A percentile compares a stretch with the other conserved stretches of the same genome.
Evolutionary conservation across 1,140 invertebrate species (phyloP).

Genomic region (Pseudomyrmex pallidus): DNA sequence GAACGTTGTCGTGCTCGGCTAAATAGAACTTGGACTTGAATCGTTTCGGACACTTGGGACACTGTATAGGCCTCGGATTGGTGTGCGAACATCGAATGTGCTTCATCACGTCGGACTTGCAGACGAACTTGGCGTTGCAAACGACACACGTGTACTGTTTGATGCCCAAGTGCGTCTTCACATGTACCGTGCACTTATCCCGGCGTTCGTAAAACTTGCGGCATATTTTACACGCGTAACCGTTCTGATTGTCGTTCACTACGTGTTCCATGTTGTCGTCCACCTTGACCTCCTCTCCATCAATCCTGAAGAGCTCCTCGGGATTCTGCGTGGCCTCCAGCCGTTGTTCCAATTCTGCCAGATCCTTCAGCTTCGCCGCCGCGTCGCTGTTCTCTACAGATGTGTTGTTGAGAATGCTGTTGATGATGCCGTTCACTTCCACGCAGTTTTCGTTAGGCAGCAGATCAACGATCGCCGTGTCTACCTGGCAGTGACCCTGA

Average conservation of each 20-base stretch:
- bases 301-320: slow-evolving; percentile 82
- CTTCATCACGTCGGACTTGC: slow-evolving; percentile 85
- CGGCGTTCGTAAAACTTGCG: slow-evolving; percentile 82
- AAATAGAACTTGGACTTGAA: slow-evolving; percentile 84
- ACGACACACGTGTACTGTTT: slow-evolving; percentile 90
- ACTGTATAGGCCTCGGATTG: slow-evolving; percentile 83
- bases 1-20: slow-evolving; percentile 83
- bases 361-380: slow-evolving; percentile 75
- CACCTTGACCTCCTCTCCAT: slow-evolving; percentile 83
- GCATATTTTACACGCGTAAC: slow-evolving; percentile 82
- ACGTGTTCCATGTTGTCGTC: slow-evolving; percentile 83
- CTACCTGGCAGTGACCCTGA: slow-evolving; percentile 82
- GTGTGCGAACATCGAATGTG: slow-evolving; percentile 84
- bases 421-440: slow-evolving; percentile 80
- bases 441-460: slow-evolving; percentile 76
- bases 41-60: slow-evolving; percentile 84
- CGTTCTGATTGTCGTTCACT: slow-evolving; percentile 77
- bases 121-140: slow-evolving; percentile 85
- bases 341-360: slow-evolving; percentile 77
- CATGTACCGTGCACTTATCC: slow-evolving; percentile 86
- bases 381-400: slow-evolving; percentile 67
- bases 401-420: slow-evolving; percentile 73
- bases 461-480: slow-evolving; percentile 79
- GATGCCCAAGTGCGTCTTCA: slow-evolving; percentile 89
- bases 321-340: slow-evolving; percentile 78